A percentile compares a stretch with the other conserved stretches of the same genome.
phyloP scores from a whole-genome alignment of 2,888 invertebrate species.

The Pinctada fucata region DNA sequence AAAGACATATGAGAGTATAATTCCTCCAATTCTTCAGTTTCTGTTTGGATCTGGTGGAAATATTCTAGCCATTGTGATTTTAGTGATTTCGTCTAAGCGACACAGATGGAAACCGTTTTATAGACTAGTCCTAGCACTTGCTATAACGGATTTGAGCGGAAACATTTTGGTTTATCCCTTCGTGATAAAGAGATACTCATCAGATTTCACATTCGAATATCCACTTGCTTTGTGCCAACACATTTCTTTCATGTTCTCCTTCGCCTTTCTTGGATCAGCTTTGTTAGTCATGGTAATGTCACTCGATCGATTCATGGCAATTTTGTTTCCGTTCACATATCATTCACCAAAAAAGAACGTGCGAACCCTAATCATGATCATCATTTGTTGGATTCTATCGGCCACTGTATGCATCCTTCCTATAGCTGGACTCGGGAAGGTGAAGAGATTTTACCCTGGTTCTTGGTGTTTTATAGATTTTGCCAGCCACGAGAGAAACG shows the following conservation, averaged over 20 bases:
- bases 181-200: slow-evolving; percentile 10
- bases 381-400: slow-evolving; percentile 12
- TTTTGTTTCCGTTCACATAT: slow-evolving; percentile 10
- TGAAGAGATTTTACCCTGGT: slow-evolving; percentile 11
- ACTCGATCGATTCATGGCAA: slow-evolving; percentile 9
- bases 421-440: not conserved
- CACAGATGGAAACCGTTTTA: slow-evolving; percentile 25
- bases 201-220: slow-evolving; percentile 21
- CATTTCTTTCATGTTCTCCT: slow-evolving; percentile 13
- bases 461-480: slow-evolving; percentile 23
- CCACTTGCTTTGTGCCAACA: not conserved
- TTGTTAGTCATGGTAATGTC: slow-evolving; percentile 23
- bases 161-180: slow-evolving; percentile 12
- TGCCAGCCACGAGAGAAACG: not conserved
- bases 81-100: slow-evolving; percentile 8
- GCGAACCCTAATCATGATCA: not conserved
- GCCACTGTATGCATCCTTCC: slow-evolving; percentile 4
- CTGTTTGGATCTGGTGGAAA: slow-evolving; percentile 21
- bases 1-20: slow-evolving; percentile 10
- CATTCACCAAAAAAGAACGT: not conserved
- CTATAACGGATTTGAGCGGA: slow-evolving; percentile 18
- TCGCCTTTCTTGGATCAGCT: slow-evolving; percentile 21
- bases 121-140: slow-evolving; percentile 5
- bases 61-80: slow-evolving; percentile 12
- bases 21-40: slow-evolving; percentile 19